Percentiles rank a stretch among this genome's conserved stretches.
Conservation (phyloP, 2,888 invertebrate species). For the Sarcophaga caerulescens region DNA sequence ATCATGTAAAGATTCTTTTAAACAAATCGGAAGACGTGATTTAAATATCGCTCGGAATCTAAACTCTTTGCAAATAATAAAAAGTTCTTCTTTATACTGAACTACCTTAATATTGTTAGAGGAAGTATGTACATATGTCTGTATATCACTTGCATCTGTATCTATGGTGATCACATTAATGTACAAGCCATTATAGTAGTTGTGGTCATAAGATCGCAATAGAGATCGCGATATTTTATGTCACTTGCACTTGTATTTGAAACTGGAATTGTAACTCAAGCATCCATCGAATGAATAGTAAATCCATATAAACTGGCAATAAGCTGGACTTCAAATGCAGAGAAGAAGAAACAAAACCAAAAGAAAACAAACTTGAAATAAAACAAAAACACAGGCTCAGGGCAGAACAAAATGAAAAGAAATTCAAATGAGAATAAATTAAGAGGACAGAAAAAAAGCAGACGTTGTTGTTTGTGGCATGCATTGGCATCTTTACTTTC, state of each 20-base stretch:
- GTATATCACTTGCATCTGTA: background rate
- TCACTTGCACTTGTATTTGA: slow-evolving; percentile 60
- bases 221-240: slow-evolving; percentile 5
- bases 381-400: background rate
- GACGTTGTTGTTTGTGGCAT: slow-evolving; percentile 4
- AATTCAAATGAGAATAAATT: slow-evolving; percentile 15
- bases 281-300: too few relatives aligned
- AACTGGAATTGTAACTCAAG: slow-evolving; percentile 33
- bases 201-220: background rate
- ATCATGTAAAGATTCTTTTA: too few relatives aligned
- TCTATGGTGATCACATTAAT: background rate
- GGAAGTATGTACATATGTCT: too few relatives aligned
- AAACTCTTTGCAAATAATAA: too few relatives aligned
- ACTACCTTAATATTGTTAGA: too few relatives aligned
- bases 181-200: background rate
- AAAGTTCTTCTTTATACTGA: too few relatives aligned
- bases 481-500: slow-evolving; percentile 36
- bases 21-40: too few relatives aligned
- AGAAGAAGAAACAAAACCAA: background rate
- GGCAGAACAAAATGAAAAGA: background rate
- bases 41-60: too few relatives aligned
- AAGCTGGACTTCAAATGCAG: slow-evolving; percentile 34
- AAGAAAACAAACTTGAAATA: slow-evolving; percentile 1
- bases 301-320: background rate
- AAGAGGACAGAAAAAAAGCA: slow-evolving; percentile 20